Percentiles rank a stretch among this genome's conserved stretches.
phyloP scores from a whole-genome alignment of 2,888 invertebrate species.

The Ctenicera cuprea region DNA sequence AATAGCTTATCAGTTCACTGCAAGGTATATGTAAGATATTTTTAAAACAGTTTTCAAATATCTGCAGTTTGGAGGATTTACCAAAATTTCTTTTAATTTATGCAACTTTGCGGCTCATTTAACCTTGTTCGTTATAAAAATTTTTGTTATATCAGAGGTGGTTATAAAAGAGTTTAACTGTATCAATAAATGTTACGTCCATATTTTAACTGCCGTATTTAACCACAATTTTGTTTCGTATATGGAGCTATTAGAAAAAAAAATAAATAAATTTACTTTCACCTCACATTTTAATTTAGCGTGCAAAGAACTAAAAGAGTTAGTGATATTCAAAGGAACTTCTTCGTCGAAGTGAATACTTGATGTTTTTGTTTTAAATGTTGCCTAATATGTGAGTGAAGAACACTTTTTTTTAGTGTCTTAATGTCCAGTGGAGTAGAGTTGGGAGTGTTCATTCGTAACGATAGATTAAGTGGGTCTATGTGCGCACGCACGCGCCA shows the following conservation, averaged over 20 bases:
- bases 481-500: conserved; percentile 48
- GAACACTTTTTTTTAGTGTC: conserved; percentile 59
- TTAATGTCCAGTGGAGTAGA: conserved; percentile 59
- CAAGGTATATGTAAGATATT: no score
- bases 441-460: conserved; percentile 60
- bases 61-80: no score
- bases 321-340: conserved; percentile 53
- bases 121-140: no score
- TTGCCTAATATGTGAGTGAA: conserved; percentile 62
- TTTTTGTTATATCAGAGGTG: no score
- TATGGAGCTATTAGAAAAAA: conserved; percentile 20
- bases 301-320: conserved; percentile 44
- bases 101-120: no score
- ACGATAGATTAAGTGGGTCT: conserved; percentile 55
- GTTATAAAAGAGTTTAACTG: no score
- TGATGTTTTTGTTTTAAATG: conserved; percentile 62
- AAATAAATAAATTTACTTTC: conserved; percentile 37
- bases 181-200: conserved; percentile 25
- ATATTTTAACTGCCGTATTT: conserved; percentile 42
- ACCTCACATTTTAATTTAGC: conserved; percentile 50
- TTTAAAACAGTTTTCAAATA: no score
- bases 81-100: no score
- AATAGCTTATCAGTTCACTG: no score
- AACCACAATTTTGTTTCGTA: conserved; percentile 4
- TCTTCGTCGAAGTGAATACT: conserved; percentile 51